Base-by-base conservation (phyloP, 2,888 invertebrate species). In the Eueremaeus valkanovi region DNA sequence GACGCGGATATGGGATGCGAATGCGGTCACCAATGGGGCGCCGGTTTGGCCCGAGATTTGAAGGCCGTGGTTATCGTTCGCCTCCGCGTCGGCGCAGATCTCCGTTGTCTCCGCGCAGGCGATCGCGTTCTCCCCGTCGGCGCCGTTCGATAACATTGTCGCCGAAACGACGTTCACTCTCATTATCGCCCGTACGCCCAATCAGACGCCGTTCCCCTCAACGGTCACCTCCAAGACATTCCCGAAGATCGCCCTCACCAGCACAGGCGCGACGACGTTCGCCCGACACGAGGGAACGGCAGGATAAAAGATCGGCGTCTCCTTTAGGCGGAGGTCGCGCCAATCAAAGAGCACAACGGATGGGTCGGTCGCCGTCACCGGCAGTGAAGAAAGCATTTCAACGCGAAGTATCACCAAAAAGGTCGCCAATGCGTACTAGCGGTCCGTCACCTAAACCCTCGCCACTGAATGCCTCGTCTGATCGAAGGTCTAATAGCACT, bases 31-130 rank as follows among this genome's bases (percentile, higher is more conserved):
- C n/a, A n/a, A n/a, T n/a, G n/a, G n/a, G n/a, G 11, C 40, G 42
- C 16, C 40, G 66, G 31, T 36, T 36, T 33, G 16, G 21, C 11
- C 6, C 72, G 11, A 33, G 11, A 45, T 33, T n/a, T 27, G 45
- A 29, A 40, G 18, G 18, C 33, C 9, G n/a, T n/a, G n/a, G 66
- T 3, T 29, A n/a, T 24, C 49, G 51, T 18, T 76, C 49, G 29
- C 68, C 63, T 42, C 73, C 45, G 13, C 55, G 29, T 11, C 73
- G 58, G n/a, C 61, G 72, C 36, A 68, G 61, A 61, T 61, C 75
- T 33, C 58, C 49, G 51, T 40, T 42, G 29, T 45, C 51, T 11
- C 55, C 49, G 21, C 29, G 40, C 3, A n/a, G 61, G 42, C 21
- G 61, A 66, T 66, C 63, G n/a, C 72, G 31, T 16, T 61, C 63